Conservation (phyloP, 1,140 invertebrate genomes). For the Tetramorium parvispinum region DNA sequence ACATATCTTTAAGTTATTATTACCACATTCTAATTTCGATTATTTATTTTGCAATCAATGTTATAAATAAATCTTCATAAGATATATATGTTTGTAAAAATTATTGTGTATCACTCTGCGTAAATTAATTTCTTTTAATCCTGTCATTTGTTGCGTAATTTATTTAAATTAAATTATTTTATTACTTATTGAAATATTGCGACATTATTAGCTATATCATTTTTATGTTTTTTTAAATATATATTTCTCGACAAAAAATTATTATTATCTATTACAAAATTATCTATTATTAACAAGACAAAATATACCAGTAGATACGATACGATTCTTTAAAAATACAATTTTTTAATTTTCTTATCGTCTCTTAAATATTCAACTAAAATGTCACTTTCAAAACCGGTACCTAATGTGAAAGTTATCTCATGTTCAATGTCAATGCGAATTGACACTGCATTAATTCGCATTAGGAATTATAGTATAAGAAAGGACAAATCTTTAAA, state of each 20-base stretch:
- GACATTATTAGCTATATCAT: neutral
- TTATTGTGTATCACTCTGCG: neutral
- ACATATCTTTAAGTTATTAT: neutral
- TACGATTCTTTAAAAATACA: neutral
- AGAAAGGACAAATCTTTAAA: neutral
- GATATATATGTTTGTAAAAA: neutral
- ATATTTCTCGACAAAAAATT: neutral
- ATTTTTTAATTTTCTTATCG: neutral
- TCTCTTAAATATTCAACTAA: neutral
- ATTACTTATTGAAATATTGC: neutral
- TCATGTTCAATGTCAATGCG: constrained; percentile 26
- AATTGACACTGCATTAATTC: constrained; percentile 22
- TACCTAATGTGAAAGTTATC: neutral
- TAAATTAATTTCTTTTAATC: neutral
- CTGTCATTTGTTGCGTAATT: neutral
- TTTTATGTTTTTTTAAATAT: neutral
- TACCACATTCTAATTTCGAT: neutral
- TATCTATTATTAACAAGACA: neutral
- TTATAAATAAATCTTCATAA: neutral
- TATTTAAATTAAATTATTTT: neutral
- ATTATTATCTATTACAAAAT: too few relatives aligned
- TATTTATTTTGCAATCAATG: neutral
- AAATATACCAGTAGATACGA: neutral
- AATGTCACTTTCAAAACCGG: neutral
- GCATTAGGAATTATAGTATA: neutral